Base-by-base conservation (phyloP, 64 coral and sea anemone species). In the Montipora efflorescens region DNA sequence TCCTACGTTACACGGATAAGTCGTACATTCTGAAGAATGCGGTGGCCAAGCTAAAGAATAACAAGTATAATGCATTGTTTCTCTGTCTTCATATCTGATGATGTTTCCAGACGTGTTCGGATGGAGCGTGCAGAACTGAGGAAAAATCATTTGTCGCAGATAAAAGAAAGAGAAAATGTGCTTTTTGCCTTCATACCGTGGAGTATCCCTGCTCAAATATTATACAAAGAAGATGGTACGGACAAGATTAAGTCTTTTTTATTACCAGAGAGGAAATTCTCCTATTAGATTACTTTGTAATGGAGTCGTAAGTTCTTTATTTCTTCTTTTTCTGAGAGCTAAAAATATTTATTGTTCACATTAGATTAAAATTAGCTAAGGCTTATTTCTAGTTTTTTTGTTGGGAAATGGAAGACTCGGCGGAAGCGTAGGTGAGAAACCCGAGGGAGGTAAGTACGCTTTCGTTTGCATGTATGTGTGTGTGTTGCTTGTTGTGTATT, bases 21-120 rank as follows among this genome's bases (percentile, higher is more conserved):
- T 49, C 79, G 67, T 78, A 44, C 78, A 47, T 88, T 7, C 83
- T 93, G 52, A 79, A 5, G 87, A 66, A 58, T 28, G 91, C 91
- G 6, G 83, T 83, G 79, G 53, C 20, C 51, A 53, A 53, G 51
- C 47, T 87, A 4, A 93, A 87, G 77, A 82, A 59, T 73, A 87
- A 93, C 69, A 59, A 68, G 5, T 87, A 77, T 47, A 67, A 47
- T 11, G 82, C 23, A 25, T 25, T 0, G 16, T 15, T 84, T 67
- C 78, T 50, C 28, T 28, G 67, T 79, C 47, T 93, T 67, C 4
- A 87, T 79, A 3, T 93, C 83, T 36, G 82, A 87, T 23, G 74
- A 87, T 75, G 83, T 87, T 19, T 78, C 16, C 10, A 88, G 80
- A 74, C 75, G 50, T 79, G 83, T 93, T 6, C n/a, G 84, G 70